These are phyloP conservation scores for Ceratothoa steindachneri DNA, from an alignment of 2,888 invertebrate species.

Conservation along the genomic window DNA sequence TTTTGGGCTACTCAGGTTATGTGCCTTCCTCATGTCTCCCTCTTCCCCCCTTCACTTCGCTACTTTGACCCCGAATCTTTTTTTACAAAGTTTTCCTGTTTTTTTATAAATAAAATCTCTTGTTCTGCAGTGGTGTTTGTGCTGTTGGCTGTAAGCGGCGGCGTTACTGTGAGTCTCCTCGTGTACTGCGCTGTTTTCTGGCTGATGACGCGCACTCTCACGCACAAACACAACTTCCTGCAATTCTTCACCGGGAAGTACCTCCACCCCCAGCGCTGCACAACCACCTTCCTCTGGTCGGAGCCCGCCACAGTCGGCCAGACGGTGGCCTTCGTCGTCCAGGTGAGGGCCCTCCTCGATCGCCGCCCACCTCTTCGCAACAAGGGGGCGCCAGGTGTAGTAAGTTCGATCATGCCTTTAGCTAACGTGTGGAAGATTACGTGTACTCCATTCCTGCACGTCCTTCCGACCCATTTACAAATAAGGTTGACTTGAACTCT, in stretches of 20 bases:
- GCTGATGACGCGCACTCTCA: not conserved
- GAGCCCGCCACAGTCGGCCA: constrained; percentile 85
- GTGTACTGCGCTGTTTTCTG: not conserved
- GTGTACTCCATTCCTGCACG: not conserved
- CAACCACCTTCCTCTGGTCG: constrained; percentile 75
- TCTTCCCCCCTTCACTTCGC: too few species aligned
- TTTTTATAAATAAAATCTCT: too few species aligned
- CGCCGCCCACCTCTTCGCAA: too few species aligned
- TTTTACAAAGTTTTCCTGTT: too few species aligned
- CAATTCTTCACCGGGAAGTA: constrained; percentile 39
- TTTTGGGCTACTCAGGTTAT: too few species aligned
- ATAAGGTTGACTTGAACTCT: too few species aligned
- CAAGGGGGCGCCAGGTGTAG: too few species aligned
- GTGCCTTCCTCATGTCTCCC: too few species aligned
- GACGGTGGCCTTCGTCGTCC: constrained; percentile 83
- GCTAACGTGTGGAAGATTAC: not conserved
- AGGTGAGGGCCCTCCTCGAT: constrained; percentile 53
- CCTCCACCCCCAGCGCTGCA: constrained; percentile 40
- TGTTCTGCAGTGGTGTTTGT: not conserved
- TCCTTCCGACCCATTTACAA: too few species aligned
- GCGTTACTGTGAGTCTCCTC: not conserved
- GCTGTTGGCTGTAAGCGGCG: not conserved
- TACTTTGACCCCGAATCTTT: too few species aligned
- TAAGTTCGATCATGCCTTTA: not conserved
- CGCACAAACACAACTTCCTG: constrained; percentile 17